A percentile compares a stretch with the other conserved stretches of the same genome.
phyloP scores from a whole-genome alignment of 2,797 vertebrate species.

The Sarcoramphus papa region DNA sequence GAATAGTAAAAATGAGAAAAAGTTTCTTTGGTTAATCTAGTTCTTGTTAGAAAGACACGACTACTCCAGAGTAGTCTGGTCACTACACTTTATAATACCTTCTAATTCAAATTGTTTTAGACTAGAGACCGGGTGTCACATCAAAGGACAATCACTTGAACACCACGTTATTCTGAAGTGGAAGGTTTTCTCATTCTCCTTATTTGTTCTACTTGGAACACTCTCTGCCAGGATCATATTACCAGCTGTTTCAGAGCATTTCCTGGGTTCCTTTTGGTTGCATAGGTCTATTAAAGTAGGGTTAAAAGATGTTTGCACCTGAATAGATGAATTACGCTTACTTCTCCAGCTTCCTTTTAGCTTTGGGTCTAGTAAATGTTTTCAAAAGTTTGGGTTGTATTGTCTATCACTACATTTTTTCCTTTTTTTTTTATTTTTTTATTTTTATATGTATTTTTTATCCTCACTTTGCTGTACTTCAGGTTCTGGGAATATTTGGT shows the following conservation, averaged over 20 bases:
- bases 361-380: neutral
- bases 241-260: neutral
- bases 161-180: neutral
- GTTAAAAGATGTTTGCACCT: neutral
- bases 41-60: neutral
- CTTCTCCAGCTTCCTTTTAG: neutral
- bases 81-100: neutral
- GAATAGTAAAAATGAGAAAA: neutral
- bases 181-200: neutral
- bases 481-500: neutral
- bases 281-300: neutral
- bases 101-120: neutral
- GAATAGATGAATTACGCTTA: neutral
- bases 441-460: neutral
- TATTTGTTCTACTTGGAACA: neutral
- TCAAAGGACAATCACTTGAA: neutral
- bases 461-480: neutral
- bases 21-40: neutral
- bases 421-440: accelerated
- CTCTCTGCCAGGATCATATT: neutral
- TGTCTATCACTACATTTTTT: neutral
- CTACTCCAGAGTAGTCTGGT: too few species aligned
- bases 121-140: neutral
- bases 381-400: neutral
- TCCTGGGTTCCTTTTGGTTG: neutral